phyloP scores from a whole-genome alignment of 2,797 vertebrate genomes.

The Vipera latastei region DNA sequence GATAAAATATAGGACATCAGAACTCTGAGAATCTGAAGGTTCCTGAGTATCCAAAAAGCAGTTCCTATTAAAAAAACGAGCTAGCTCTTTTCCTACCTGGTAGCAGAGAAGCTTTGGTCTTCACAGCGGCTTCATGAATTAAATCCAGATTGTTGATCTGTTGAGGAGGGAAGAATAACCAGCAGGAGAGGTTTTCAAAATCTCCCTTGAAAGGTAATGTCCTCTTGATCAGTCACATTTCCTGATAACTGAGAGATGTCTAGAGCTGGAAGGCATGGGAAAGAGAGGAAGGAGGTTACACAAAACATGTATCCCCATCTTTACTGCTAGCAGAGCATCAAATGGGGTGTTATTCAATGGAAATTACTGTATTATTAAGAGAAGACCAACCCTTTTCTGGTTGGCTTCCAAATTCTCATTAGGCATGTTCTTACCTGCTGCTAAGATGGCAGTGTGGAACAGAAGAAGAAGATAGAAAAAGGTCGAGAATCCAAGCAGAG shows the following conservation, averaged over 20 bases:
- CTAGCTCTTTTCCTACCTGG: not conserved
- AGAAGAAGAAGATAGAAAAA: not conserved
- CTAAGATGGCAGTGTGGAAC: not conserved
- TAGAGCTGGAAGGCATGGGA: not conserved
- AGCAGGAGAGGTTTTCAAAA: not conserved
- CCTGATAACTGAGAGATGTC: too few relatives aligned
- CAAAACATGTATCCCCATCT: not conserved
- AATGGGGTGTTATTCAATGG: not conserved
- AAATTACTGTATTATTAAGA: slow-evolving; percentile 13
- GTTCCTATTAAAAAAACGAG: too few relatives aligned
- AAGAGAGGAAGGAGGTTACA: not conserved
- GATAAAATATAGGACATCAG: not conserved
- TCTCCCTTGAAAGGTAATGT: not conserved
- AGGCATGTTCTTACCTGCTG: slow-evolving; percentile 24
- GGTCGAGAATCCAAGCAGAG: not conserved
- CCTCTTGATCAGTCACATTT: not conserved
- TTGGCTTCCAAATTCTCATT: slow-evolving; percentile 1
- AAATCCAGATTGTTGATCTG: not conserved
- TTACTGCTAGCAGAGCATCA: not conserved
- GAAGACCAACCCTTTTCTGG: slow-evolving; percentile 25
- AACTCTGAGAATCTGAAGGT: not conserved
- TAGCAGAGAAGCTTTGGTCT: not conserved
- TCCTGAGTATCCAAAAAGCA: not conserved
- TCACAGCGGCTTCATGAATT: not conserved
- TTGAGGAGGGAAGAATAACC: not conserved